Percentiles rank a stretch among this genome's conserved stretches.
These are phyloP conservation scores for Proisotoma minuta DNA, from an alignment of 2,888 invertebrate genomes.

Conservation along the genomic window DNA sequence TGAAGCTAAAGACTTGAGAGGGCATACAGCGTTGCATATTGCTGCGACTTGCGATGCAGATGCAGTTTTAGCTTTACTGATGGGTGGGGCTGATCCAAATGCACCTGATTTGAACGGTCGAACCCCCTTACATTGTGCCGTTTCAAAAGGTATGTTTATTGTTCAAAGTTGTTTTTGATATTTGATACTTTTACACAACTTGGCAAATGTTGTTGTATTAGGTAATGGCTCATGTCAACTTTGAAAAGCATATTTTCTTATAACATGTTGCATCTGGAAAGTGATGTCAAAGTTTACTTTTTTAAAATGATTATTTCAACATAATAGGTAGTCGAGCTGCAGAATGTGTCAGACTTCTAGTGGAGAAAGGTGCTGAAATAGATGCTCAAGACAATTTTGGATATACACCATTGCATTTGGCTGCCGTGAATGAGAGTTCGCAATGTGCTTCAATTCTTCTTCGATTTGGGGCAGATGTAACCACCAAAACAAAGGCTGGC, in stretches of 20 bases:
- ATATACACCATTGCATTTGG: slow-evolving; percentile 61
- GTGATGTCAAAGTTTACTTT: too few species aligned
- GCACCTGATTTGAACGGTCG: slow-evolving; percentile 50
- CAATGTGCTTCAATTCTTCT: slow-evolving; percentile 79
- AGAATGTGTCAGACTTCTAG: slow-evolving; percentile 64
- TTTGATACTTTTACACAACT: too few species aligned
- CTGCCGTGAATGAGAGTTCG: slow-evolving; percentile 76
- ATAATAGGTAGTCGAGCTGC: slow-evolving; percentile 59
- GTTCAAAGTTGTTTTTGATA: not conserved
- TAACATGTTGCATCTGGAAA: too few species aligned
- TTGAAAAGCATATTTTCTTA: too few species aligned
- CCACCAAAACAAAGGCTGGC: slow-evolving; percentile 74
- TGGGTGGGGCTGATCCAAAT: slow-evolving; percentile 61
- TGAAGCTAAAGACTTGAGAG: slow-evolving; percentile 68
- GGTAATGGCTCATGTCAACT: too few species aligned
- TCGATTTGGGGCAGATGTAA: slow-evolving; percentile 81
- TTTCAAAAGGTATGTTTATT: slow-evolving; percentile 64
- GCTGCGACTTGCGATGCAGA: slow-evolving; percentile 69
- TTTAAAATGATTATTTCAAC: not conserved
- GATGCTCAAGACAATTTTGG: slow-evolving; percentile 55
- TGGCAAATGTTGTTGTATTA: too few species aligned
- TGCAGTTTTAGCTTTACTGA: slow-evolving; percentile 66
- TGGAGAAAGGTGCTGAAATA: slow-evolving; percentile 52
- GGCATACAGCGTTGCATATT: slow-evolving; percentile 74
- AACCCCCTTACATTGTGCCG: slow-evolving; percentile 75